phyloP scores from a whole-genome alignment of 2,113 vertebrate species.

The Tachycineta bicolor region DNA sequence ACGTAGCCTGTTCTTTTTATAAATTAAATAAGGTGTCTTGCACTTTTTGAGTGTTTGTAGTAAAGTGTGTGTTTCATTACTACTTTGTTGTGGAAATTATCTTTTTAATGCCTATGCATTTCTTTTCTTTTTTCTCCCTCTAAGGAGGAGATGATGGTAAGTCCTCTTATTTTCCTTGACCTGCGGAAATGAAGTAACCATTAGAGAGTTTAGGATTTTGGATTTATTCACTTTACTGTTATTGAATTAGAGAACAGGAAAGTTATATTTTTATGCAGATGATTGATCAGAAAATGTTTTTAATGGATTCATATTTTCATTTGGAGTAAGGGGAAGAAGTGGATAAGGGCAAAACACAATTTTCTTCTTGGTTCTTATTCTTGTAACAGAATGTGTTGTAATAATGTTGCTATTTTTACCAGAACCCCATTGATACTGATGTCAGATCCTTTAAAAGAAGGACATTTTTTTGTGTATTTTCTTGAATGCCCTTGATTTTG shows the following conservation, averaged over 20 bases:
- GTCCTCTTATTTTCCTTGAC: conserved; percentile 58
- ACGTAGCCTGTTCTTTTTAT: not conserved
- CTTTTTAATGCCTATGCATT: not conserved
- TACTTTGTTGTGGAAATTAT: not conserved
- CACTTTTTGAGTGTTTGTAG: not conserved
- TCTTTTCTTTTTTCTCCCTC: not conserved
- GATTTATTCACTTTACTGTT: not conserved
- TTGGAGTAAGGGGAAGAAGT: not conserved
- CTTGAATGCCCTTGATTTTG: not conserved
- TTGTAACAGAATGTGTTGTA: not conserved
- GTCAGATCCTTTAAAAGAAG: not conserved
- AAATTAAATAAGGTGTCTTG: not conserved
- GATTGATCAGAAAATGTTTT: not conserved
- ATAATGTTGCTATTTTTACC: not conserved
- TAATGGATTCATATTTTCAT: not conserved
- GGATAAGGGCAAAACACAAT: not conserved
- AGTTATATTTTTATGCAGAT: not conserved
- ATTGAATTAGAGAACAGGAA: not conserved
- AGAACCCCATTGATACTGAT: not conserved
- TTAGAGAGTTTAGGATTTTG: not conserved
- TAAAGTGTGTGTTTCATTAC: not conserved
- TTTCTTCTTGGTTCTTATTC: not conserved
- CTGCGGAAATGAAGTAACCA: not conserved
- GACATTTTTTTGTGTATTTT: not conserved
- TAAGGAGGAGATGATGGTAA: conserved; percentile 94